These are phyloP conservation scores for Trissolcus brochymenae DNA, from an alignment of 2,888 invertebrate genomes.

Conservation along the genomic window DNA sequence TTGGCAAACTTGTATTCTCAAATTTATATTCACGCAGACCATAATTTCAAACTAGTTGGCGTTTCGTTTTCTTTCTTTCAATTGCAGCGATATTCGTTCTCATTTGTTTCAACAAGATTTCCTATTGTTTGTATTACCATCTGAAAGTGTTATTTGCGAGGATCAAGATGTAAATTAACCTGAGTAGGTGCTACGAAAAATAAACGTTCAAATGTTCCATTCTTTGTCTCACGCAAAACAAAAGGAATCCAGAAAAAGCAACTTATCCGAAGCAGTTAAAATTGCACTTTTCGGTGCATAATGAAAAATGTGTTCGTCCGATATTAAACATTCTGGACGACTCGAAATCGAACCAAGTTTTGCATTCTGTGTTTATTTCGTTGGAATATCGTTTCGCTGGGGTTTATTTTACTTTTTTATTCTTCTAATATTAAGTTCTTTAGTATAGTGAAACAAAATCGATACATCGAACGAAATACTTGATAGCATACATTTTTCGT, in stretches of 20 bases:
- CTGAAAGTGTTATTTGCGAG: conserved; percentile 35
- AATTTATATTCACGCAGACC: conserved; percentile 8
- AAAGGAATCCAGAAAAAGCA: conserved; percentile 4
- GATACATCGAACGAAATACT: not conserved
- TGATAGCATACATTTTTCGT: not conserved
- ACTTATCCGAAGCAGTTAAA: conserved; percentile 17
- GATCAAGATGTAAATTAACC: conserved; percentile 30
- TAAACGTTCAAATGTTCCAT: conserved; percentile 28
- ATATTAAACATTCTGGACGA: conserved; percentile 11
- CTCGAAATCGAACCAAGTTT: conserved; percentile 12
- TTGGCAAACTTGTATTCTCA: conserved; percentile 8
- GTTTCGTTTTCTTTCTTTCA: conserved; percentile 1
- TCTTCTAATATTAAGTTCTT: too few species aligned
- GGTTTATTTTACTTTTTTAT: too few species aligned
- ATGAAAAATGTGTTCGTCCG: conserved; percentile 12
- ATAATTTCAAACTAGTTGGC: conserved; percentile 15
- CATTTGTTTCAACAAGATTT: too few species aligned
- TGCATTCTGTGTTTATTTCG: not conserved
- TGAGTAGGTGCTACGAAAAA: conserved; percentile 31
- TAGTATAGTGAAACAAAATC: too few species aligned
- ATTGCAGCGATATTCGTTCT: conserved; percentile 5
- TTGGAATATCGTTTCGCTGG: too few species aligned
- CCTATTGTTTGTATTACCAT: conserved; percentile 40
- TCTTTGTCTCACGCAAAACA: conserved; percentile 6
- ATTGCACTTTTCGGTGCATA: conserved; percentile 8